A percentile compares a stretch with the other conserved stretches of the same genome.
phyloP scores from a whole-genome alignment of 2,888 invertebrate species.

The Agrenia bidenticulata region DNA sequence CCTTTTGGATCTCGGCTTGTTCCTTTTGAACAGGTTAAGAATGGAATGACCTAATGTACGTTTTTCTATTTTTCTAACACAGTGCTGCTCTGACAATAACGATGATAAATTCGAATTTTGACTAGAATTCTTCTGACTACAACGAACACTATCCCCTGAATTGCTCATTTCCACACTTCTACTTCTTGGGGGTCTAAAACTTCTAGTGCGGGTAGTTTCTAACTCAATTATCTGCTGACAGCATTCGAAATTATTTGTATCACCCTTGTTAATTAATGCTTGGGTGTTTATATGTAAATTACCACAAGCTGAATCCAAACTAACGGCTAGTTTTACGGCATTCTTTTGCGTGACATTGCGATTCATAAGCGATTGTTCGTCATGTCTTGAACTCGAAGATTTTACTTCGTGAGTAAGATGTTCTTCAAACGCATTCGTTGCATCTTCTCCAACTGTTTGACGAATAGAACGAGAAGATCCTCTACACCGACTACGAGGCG shows the following conservation, averaged over 20 bases:
- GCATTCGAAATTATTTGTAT: too few species aligned
- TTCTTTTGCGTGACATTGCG: background rate
- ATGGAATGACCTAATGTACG: slow-evolving; percentile 34
- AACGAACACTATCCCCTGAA: background rate
- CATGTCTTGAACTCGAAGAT: background rate
- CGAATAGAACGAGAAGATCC: background rate
- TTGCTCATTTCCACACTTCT: slow-evolving; percentile 36
- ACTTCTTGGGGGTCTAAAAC: slow-evolving; percentile 23
- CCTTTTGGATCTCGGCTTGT: slow-evolving; percentile 10
- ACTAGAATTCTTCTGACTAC: slow-evolving; percentile 9
- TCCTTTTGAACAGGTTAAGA: slow-evolving; percentile 34
- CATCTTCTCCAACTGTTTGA: background rate
- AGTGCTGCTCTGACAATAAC: background rate
- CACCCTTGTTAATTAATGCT: too few species aligned
- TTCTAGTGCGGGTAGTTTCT: background rate
- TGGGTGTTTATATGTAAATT: too few species aligned
- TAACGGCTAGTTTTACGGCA: background rate
- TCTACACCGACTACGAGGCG: background rate
- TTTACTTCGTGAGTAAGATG: background rate
- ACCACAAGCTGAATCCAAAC: background rate
- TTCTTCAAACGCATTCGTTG: background rate
- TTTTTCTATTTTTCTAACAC: slow-evolving; percentile 22
- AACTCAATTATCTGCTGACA: too few species aligned
- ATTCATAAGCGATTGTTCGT: background rate
- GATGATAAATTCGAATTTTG: slow-evolving; percentile 1